Evolutionary conservation across 2,113 vertebrate genomes (phyloP).

Genomic region (Perccottus glenii): DNA sequence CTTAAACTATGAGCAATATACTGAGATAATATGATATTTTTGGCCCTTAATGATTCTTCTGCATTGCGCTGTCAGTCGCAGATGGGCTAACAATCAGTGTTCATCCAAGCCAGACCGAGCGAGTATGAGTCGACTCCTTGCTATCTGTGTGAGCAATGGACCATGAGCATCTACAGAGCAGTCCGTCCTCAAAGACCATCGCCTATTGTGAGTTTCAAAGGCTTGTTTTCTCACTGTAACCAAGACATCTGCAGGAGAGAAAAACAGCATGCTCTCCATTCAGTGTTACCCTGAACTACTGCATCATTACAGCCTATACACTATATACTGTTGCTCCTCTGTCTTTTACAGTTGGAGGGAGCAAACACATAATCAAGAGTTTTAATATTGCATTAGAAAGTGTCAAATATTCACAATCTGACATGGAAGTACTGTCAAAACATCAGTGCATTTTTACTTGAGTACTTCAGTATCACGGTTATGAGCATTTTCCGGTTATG

Average conservation of each 20-base stretch:
- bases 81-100: conserved; percentile 5
- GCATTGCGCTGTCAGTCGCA: neutral
- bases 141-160: neutral
- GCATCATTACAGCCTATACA: neutral
- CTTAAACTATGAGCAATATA: neutral
- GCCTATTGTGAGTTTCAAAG: neutral
- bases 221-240: neutral
- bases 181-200: neutral
- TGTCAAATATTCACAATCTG: no score
- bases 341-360: no score
- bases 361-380: no score
- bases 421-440: no score
- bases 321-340: no score
- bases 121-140: neutral
- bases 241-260: neutral
- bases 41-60: neutral
- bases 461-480: no score
- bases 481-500: no score
- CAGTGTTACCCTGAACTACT: neutral
- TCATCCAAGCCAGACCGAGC: conserved; percentile 2
- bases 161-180: neutral
- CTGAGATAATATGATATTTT: neutral
- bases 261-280: neutral
- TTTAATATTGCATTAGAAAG: no score
- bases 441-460: no score